Evolutionary conservation across 2,797 vertebrate genomes (phyloP).

Genomic region (Astyanax mexicanus): DNA sequence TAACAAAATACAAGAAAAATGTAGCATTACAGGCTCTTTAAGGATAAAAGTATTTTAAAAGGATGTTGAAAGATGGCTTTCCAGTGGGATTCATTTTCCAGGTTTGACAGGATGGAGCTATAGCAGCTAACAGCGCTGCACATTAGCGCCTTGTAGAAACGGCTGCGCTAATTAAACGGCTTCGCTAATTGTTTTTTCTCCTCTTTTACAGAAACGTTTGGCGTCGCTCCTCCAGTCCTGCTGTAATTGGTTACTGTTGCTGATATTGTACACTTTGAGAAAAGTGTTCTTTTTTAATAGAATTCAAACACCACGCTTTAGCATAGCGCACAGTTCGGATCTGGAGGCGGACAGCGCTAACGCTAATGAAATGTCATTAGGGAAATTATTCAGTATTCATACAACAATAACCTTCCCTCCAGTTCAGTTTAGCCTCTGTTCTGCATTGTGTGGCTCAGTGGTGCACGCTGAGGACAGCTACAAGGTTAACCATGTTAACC

Average conservation of each 20-base stretch:
- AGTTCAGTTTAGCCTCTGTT: background rate
- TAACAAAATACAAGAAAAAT: too few relatives aligned
- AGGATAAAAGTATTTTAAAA: too few relatives aligned
- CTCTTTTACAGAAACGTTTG: constrained; percentile 16
- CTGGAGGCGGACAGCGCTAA: background rate
- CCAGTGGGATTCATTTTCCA: background rate
- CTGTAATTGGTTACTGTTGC: background rate
- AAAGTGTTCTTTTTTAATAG: background rate
- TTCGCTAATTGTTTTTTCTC: constrained; percentile 23
- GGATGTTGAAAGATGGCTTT: too few relatives aligned
- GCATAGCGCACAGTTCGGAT: background rate
- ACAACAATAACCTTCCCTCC: background rate
- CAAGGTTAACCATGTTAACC: background rate
- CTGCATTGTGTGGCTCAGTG: background rate
- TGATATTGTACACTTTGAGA: background rate
- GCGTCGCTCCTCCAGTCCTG: constrained; percentile 24
- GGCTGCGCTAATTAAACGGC: constrained; percentile 24
- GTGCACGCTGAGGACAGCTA: background rate
- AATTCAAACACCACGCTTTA: too few relatives aligned
- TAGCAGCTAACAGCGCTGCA: constrained; percentile 44
- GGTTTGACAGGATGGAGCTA: background rate
- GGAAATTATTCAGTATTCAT: background rate
- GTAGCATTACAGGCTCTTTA: too few relatives aligned
- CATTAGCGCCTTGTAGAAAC: constrained; percentile 37
- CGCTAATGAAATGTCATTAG: constrained; percentile 2